Base-by-base conservation (phyloP, 2,797 vertebrate genomes). In the Argentina silus region DNA sequence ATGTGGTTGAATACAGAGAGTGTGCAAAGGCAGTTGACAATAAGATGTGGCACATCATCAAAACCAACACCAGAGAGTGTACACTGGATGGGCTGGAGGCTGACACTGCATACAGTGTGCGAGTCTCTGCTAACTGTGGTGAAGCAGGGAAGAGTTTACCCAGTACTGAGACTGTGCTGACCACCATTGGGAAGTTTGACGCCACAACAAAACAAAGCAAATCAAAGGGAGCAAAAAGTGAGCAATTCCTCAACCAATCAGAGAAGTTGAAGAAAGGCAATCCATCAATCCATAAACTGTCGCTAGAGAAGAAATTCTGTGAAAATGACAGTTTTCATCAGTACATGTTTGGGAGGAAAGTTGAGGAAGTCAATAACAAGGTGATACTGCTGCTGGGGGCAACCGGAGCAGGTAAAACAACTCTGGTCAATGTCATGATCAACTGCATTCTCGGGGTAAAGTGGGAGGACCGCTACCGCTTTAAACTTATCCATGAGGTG, bases 361-460 rank as follows among this genome's bases (percentile, higher is more conserved):
- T 82, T 36, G 78, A 83, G 60, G 47, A 75, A 50, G 67, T 17
- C 12, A 71, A 80, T 56, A 80, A 76, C 61, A 80, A 80, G 70
- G 78, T 80, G 0, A 67, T 83, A 3, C 53, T 83, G 53, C 47
- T 83, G 36, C 15, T 80, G 11, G 81, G 81, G 27, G 15, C 76
- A 3, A 83, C 81, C 7, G 81, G 81, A 42, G 65, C 74, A 47
- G 76, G 79, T 47, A 81, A 83, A 73, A 81, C 76, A 27, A 83
- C 73, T 0, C 73, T 81, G 6, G 43, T 83, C 10, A 83, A 83
- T 74, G 72, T 71, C 10, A 81, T 83, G 79, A 36, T 65, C 6
- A 83, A 83, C 51, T 76, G 69, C 60, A 76, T 83, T 45, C 65
- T 80, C 0, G 71, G 78, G 0, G 74, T 81, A 10, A 76, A 81